Evolutionary conservation across 2,113 vertebrate genomes (phyloP).

Genomic region (Malurus alboscapulatus): DNA sequence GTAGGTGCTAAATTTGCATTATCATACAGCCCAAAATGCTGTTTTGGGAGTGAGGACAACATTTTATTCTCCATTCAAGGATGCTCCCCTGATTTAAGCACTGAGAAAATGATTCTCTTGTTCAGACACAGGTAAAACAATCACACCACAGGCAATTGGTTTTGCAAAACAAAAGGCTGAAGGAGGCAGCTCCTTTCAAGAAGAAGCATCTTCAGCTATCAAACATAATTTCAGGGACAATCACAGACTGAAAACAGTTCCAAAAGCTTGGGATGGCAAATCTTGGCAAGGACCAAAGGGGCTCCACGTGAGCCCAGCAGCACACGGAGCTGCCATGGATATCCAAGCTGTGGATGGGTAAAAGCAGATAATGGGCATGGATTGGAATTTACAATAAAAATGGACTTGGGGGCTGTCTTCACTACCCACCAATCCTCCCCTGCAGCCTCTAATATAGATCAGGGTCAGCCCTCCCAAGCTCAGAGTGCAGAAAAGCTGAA

Average conservation of each 20-base stretch:
- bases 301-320: not conserved
- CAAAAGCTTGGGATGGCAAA: not conserved
- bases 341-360: not conserved
- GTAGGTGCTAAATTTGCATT: slow-evolving; percentile 8
- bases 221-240: not conserved
- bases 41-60: not conserved
- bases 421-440: not conserved
- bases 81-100: slow-evolving; percentile 13
- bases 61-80: not conserved
- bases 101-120: not conserved
- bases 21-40: not conserved
- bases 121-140: slow-evolving; percentile 4
- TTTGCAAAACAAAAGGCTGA: slow-evolving; percentile 2
- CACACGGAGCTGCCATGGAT: not conserved
- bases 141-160: not conserved
- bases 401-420: not conserved
- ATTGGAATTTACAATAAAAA: not conserved
- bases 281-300: not conserved
- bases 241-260: not conserved
- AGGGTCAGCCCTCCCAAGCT: not conserved
- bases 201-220: not conserved
- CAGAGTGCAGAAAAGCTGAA: not conserved
- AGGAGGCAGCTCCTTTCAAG: not conserved
- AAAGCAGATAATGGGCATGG: not conserved
- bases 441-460: not conserved